These are phyloP conservation scores for Dipodomys merriami DNA, from an alignment of 2,113 vertebrate genomes.

Conservation along the genomic window DNA sequence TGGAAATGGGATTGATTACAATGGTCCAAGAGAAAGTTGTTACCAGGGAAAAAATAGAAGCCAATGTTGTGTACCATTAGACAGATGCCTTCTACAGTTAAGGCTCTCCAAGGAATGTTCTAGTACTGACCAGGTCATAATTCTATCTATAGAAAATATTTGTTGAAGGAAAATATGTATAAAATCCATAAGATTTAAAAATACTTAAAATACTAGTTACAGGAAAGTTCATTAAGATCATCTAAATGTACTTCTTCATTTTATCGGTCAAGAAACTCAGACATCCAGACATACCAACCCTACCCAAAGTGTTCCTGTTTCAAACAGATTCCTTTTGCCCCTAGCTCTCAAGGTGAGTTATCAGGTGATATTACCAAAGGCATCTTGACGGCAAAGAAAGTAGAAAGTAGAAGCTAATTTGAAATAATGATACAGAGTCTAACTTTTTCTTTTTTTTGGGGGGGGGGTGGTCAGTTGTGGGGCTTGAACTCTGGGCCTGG, in stretches of 20 bases:
- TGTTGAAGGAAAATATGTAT: background rate
- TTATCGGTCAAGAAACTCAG: slow-evolving; percentile 25
- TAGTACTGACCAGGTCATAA: background rate
- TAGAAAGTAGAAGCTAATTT: background rate
- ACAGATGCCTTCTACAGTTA: background rate
- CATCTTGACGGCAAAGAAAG: slow-evolving; percentile 42
- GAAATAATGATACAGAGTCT: no score
- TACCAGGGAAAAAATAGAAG: background rate
- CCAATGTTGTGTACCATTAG: background rate
- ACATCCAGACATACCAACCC: background rate
- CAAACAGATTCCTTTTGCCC: slow-evolving; percentile 35
- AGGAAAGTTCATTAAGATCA: slow-evolving; percentile 15
- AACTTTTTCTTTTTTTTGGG: no score
- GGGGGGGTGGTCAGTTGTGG: no score
- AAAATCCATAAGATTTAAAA: background rate
- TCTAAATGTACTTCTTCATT: slow-evolving; percentile 18
- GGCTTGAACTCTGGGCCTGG: no score
- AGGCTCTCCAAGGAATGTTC: background rate
- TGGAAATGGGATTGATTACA: background rate
- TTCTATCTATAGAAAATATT: background rate
- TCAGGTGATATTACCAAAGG: background rate
- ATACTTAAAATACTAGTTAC: slow-evolving; percentile 43
- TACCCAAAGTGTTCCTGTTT: slow-evolving; percentile 36
- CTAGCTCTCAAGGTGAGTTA: slow-evolving; percentile 28
- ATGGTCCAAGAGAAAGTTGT: background rate